Base-by-base conservation (phyloP, 2,797 vertebrate species). In the Melanotaenia nigrans region DNA sequence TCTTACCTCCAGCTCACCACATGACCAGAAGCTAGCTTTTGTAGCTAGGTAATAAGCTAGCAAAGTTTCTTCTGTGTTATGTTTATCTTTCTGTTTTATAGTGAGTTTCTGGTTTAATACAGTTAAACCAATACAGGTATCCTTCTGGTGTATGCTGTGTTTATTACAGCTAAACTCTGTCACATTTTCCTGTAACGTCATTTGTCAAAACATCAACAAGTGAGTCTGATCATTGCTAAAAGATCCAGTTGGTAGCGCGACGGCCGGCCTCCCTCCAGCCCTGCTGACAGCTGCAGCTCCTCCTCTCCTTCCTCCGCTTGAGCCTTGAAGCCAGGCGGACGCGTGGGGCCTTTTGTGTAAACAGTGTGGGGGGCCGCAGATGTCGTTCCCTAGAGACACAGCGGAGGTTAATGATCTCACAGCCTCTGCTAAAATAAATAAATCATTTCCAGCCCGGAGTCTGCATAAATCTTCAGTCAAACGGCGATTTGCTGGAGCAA, bases 391-490 rank as follows among this genome's bases (percentile, higher is more conserved):
- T 71, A 61, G 93, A 92, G 95, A 94, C 90, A 75, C 84, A 58
- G 89, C 69, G 84, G 93, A 94, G 93, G 95, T 95, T 95, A 95
- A 95, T 95, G 95, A 95, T 95, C 94, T 94, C 93, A 90, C 92
- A 90, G 91, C 92, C 92, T 82, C 88, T 91, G 91, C 92, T 94
- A 90, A 92, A 95, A 95, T 95, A 95, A 95, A 95, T 95, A 95
- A 95, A 95, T 95, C 93, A 94, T 94, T 93, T 93, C 92, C 92
- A 94, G 92, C 90, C 85, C 90, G 92, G 85, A 91, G 85, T 86
- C 86, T 85, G 92, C 89, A 94, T 95, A 95, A 95, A 95, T 95
- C 94, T 94, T 85, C 69, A 75, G 87, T 92, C 90, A 88, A 90
- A 90, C 73, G 79, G 86, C 85, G 85, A 93, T 94, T 94, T 93